Percentiles rank a stretch among this genome's conserved stretches.
Conservation (phyloP, 2,888 invertebrate species). For the Taenaris catops region DNA sequence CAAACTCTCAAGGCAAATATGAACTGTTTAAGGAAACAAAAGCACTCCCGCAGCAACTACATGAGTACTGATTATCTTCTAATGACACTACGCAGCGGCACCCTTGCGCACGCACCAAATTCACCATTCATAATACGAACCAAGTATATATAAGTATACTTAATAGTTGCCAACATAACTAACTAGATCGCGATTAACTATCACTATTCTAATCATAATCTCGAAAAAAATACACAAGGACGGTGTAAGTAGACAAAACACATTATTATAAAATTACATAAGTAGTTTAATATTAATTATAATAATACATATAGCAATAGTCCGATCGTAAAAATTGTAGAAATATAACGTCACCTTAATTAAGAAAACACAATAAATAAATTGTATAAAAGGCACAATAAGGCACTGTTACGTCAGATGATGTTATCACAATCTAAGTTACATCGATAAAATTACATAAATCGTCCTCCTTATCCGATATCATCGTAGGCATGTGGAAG, state of each 20-base stretch:
- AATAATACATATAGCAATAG: slow-evolving; percentile 50
- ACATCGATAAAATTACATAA: slow-evolving; percentile 40
- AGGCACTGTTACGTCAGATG: slow-evolving; percentile 74
- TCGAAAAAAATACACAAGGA: slow-evolving; percentile 75
- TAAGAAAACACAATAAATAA: slow-evolving; percentile 70
- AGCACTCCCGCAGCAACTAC: slow-evolving; percentile 19
- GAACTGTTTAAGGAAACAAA: slow-evolving; percentile 11
- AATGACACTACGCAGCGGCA: slow-evolving; percentile 49
- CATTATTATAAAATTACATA: slow-evolving; percentile 54
- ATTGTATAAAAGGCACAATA: slow-evolving; percentile 71
- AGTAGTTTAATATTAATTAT: slow-evolving; percentile 53
- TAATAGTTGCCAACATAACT: slow-evolving; percentile 61
- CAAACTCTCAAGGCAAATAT: slow-evolving; percentile 20
- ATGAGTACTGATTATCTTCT: slow-evolving; percentile 29
- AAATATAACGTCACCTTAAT: slow-evolving; percentile 57
- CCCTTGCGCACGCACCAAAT: slow-evolving; percentile 44
- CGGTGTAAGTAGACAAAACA: slow-evolving; percentile 75
- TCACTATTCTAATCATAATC: slow-evolving; percentile 69
- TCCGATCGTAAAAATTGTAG: slow-evolving; percentile 58
- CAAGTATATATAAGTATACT: slow-evolving; percentile 34
- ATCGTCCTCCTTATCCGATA: slow-evolving; percentile 32
- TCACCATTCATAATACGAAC: slow-evolving; percentile 36
- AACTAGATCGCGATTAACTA: slow-evolving; percentile 60
- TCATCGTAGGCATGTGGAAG: slow-evolving; percentile 25
- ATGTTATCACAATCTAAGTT: slow-evolving; percentile 74